Evolutionary conservation across 2,888 invertebrate species (phyloP).

Genomic region (Oscheius sp.): DNA sequence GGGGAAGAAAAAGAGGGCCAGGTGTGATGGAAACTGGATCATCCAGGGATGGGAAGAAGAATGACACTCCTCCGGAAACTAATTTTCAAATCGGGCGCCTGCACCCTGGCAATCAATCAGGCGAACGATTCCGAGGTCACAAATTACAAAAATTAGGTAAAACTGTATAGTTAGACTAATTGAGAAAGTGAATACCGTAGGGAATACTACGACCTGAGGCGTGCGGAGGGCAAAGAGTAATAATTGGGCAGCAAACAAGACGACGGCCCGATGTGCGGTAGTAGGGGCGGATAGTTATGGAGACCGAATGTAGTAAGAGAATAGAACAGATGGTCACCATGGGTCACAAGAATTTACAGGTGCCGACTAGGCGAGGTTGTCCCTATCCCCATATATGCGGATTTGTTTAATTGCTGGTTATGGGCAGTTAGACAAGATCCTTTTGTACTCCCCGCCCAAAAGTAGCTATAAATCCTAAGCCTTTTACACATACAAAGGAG

Average conservation of each 20-base stretch:
- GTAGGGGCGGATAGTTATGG: constrained; percentile 3
- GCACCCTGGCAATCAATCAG: constrained; percentile 30
- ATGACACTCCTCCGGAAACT: constrained; percentile 35
- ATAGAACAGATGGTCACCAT: constrained; percentile 30
- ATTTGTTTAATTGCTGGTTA: constrained; percentile 30
- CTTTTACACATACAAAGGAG: not conserved
- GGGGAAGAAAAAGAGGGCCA: not conserved
- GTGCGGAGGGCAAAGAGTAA: constrained; percentile 11
- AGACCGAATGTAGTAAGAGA: constrained; percentile 14
- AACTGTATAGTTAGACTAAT: constrained; percentile 9
- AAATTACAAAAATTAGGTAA: constrained; percentile 11
- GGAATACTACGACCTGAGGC: not conserved
- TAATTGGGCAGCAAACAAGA: not conserved
- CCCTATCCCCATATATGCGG: constrained; percentile 5
- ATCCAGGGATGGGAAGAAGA: constrained; percentile 11
- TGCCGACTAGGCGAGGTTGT: constrained; percentile 6
- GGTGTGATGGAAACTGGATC: too few species aligned
- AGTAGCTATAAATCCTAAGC: constrained; percentile 4
- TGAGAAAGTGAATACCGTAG: not conserved
- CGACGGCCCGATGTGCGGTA: not conserved
- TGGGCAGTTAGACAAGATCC: not conserved
- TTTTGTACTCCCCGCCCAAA: constrained; percentile 14
- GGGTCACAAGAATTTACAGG: constrained; percentile 28
- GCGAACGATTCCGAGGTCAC: constrained; percentile 32
- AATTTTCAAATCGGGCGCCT: constrained; percentile 31